These are phyloP conservation scores for Ciona savignyi DNA, from an alignment of 23 tunicate genomes.

Conservation along the genomic window DNA sequence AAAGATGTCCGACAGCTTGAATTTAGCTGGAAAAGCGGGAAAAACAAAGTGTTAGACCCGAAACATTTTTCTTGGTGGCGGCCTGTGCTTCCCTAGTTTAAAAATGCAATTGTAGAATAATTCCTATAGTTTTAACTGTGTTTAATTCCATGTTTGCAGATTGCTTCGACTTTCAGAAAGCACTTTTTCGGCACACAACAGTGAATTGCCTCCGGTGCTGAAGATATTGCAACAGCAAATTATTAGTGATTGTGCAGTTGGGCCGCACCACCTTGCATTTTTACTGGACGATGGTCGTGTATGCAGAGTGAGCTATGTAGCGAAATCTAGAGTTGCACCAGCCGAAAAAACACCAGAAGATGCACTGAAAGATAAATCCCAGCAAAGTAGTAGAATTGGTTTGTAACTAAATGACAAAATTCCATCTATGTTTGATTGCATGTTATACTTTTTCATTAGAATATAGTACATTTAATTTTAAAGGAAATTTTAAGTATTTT, in stretches of 20 bases:
- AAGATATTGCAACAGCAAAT: slow-evolving; percentile 41
- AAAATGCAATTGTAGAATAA: neutral
- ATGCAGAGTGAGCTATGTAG: slow-evolving; percentile 61
- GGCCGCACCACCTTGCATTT: slow-evolving; percentile 78
- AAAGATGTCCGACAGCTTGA: no score
- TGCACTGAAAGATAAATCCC: slow-evolving; percentile 1
- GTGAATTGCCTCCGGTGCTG: slow-evolving; percentile 34
- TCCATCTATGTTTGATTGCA: no score
- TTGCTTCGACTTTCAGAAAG: slow-evolving; percentile 46
- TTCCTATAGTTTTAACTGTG: neutral
- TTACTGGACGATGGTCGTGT: slow-evolving; percentile 76
- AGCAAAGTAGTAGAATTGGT: neutral
- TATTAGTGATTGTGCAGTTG: slow-evolving; percentile 64
- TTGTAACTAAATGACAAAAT: no score
- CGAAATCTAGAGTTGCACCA: slow-evolving; percentile 4
- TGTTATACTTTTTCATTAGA: no score
- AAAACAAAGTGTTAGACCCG: no score
- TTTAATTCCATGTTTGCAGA: no score
- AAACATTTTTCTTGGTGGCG: no score
- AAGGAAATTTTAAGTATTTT: no score
- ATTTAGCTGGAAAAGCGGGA: no score
- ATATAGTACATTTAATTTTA: no score
- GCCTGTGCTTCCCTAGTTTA: no score
- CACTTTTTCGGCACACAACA: neutral
- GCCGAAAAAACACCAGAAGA: slow-evolving; percentile 5